Base-by-base conservation (phyloP, 1,140 invertebrate genomes). In the Lepidotrigona ventralis region DNA sequence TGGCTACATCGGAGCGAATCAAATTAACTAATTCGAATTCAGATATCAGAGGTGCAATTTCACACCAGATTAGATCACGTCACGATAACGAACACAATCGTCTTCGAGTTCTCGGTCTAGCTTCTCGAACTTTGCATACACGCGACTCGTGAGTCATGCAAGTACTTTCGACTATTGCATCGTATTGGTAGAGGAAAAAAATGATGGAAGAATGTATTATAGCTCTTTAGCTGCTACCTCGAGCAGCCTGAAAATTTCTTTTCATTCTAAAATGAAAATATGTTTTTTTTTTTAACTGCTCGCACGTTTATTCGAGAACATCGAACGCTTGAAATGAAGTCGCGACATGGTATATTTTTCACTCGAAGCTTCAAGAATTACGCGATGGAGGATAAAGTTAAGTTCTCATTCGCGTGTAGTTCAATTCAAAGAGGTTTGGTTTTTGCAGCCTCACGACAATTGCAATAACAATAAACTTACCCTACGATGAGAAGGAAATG, bases 391-490 rank as follows among this genome's bases (percentile, higher is more conserved):
- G 9, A 66, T 33, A 12, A 66, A 33, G 9, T 33, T 26, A 26
- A 63, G 5, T n/a, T 17, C 21, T 33, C 29, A 12, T 2, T 33
- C 21, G 66, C 0, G 66, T 69, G 19, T 33, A 8, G n/a, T 46
- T 70, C 15, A 15, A 14, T 63, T 79, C 11, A 15, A 9, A 1
- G 8, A 60, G 8, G 8, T 1, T 3, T 23, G 2, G 14, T 51
- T n/a, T 15, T 60, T 53, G 5, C 23, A 29, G 58, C 5, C 54
- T 14, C 21, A 0, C 9, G 5, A n/a, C 46, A 33, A 83, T 85
- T 21, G 80, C 68, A 80, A 83, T 51, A 66, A 26, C 29, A 83
- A 83, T 84, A 87, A 86, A 86, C 88, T 90, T 87, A 90, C 88
- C 83, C 33, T 53, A 66, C 60, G 73, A 60, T 33, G 66, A 82